These are phyloP conservation scores for Spea bombifrons DNA, from an alignment of 2,113 vertebrate species.

Conservation along the genomic window DNA sequence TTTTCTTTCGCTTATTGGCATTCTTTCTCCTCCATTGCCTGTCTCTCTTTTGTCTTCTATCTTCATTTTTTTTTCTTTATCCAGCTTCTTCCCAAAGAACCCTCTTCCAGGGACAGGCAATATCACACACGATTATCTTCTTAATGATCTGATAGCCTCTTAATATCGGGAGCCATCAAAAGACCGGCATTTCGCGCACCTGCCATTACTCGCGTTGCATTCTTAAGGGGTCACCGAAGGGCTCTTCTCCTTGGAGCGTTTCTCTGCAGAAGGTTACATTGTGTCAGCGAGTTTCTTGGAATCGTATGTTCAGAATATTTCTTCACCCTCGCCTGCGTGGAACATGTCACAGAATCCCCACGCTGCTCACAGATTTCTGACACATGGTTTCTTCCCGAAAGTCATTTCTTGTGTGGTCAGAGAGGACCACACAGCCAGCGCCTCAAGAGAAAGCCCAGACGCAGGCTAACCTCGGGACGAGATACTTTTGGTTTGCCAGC, in stretches of 20 bases:
- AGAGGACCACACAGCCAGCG: constrained; percentile 2
- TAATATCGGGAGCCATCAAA: background rate
- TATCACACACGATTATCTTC: background rate
- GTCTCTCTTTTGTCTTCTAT: background rate
- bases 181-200: background rate
- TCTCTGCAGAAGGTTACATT: background rate
- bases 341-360: background rate
- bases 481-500: background rate
- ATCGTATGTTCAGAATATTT: background rate
- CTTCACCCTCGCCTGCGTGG: background rate
- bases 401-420: background rate
- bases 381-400: constrained; percentile 2
- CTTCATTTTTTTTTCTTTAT: too few species aligned
- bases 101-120: background rate
- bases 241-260: background rate
- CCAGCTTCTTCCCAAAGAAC: too few species aligned
- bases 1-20: too few species aligned
- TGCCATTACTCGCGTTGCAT: background rate
- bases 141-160: background rate
- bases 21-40: background rate
- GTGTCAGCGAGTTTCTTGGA: background rate
- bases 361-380: constrained; percentile 5
- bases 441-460: background rate
- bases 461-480: background rate
- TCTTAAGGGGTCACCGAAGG: background rate